Evolutionary conservation across 2,888 invertebrate species (phyloP).

Genomic region (Tipula unca): DNA sequence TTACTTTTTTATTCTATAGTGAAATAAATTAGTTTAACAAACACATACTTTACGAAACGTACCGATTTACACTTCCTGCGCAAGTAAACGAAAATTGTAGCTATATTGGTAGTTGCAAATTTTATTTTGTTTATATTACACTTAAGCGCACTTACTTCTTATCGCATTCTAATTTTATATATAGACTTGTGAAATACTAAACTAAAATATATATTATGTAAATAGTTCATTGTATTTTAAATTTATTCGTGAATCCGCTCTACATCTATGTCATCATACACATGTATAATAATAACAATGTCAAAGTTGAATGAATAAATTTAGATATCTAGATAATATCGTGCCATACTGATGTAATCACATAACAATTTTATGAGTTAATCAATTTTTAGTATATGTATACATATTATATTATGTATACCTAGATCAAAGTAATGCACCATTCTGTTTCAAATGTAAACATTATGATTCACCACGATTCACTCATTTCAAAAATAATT

Average conservation of each 20-base stretch:
- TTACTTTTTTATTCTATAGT: background rate
- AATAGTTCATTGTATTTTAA: background rate
- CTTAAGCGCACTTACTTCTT: background rate
- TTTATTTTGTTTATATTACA: background rate
- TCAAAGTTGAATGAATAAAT: background rate
- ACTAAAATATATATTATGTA: background rate
- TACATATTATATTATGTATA: background rate
- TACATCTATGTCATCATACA: background rate
- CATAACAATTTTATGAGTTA: background rate
- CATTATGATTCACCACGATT: background rate
- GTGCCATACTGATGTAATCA: background rate
- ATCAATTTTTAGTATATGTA: background rate
- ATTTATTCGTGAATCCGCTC: background rate
- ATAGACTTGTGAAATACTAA: background rate
- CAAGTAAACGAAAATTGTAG: background rate
- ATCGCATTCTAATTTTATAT: background rate
- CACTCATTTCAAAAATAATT: no score
- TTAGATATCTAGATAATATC: background rate
- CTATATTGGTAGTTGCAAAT: background rate
- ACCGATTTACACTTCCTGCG: background rate
- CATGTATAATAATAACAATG: background rate
- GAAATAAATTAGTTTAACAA: background rate
- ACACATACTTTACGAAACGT: background rate
- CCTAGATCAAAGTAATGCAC: no score
- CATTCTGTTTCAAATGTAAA: no score